These are phyloP conservation scores for Ernsta delagoae DNA, from an alignment of 2,888 invertebrate species.

Conservation along the genomic window DNA sequence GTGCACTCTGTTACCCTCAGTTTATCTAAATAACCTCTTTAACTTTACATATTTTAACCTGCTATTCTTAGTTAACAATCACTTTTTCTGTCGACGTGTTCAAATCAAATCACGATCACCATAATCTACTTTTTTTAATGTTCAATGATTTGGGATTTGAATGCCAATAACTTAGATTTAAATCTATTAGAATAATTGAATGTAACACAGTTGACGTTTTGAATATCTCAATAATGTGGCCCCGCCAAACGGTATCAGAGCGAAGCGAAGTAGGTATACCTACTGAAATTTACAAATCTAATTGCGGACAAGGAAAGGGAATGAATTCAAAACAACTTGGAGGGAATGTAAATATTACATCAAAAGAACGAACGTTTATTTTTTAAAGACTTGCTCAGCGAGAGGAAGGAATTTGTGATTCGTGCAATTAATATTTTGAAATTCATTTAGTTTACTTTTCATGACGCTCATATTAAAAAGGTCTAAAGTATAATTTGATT, in stretches of 20 bases:
- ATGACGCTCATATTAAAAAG: neutral
- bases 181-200: slow-evolving; percentile 8
- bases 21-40: slow-evolving; percentile 33
- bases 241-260: slow-evolving; percentile 2
- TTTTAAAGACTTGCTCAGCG: slow-evolving; percentile 1
- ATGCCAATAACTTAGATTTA: neutral
- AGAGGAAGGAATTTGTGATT: neutral
- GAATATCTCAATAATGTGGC: neutral
- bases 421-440: neutral
- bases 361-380: slow-evolving; percentile 24
- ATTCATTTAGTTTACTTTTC: neutral
- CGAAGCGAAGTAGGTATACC: neutral
- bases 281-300: slow-evolving; percentile 18
- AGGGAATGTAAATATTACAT: slow-evolving; percentile 20
- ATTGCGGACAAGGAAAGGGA: slow-evolving; percentile 12
- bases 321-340: slow-evolving; percentile 20
- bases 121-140: neutral
- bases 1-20: slow-evolving; percentile 30
- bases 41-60: slow-evolving; percentile 19
- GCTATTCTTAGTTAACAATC: neutral
- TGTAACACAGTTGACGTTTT: neutral
- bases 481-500: neutral
- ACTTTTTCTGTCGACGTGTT: too few relatives aligned
- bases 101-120: neutral
- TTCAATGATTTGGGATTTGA: neutral